Percentiles rank a stretch among this genome's conserved stretches.
phyloP scores from a whole-genome alignment of 2,888 invertebrate species.

The Orchesellides sinensis region DNA sequence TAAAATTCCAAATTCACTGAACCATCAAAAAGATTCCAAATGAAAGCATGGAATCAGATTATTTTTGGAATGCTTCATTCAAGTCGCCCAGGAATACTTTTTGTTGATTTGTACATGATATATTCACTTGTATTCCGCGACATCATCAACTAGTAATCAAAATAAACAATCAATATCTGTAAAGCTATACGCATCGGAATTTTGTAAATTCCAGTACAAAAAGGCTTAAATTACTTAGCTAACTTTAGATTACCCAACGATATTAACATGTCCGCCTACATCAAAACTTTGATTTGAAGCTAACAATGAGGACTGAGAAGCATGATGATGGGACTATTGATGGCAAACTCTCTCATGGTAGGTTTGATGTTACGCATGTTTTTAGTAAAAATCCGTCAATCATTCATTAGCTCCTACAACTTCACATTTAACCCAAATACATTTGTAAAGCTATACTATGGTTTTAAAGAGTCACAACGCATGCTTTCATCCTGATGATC shows the following conservation, averaged over 20 bases:
- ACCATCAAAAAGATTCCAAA: slow-evolving; percentile 45
- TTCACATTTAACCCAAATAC: no score
- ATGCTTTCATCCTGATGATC: no score
- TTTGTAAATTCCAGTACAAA: no score
- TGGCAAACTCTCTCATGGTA: not conserved
- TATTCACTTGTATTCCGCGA: no score
- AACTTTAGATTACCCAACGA: not conserved
- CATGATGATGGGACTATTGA: not conserved
- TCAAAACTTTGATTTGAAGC: slow-evolving; percentile 33
- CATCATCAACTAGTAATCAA: no score
- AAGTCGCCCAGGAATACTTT: no score
- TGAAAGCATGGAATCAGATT: slow-evolving; percentile 36
- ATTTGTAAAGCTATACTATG: no score
- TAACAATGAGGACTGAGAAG: not conserved
- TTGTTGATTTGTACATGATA: no score
- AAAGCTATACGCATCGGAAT: no score
- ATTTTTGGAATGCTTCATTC: slow-evolving; percentile 41
- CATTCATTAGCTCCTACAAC: slow-evolving; percentile 41
- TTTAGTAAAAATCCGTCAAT: slow-evolving; percentile 54
- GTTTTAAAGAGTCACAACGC: no score
- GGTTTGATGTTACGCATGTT: slow-evolving; percentile 49
- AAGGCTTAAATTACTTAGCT: no score
- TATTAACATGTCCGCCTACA: slow-evolving; percentile 57
- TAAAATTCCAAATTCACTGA: slow-evolving; percentile 64
- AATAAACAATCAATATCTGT: no score